Conservation (phyloP, 2,113 vertebrate genomes). For the Protomyctophum bolini region DNA sequence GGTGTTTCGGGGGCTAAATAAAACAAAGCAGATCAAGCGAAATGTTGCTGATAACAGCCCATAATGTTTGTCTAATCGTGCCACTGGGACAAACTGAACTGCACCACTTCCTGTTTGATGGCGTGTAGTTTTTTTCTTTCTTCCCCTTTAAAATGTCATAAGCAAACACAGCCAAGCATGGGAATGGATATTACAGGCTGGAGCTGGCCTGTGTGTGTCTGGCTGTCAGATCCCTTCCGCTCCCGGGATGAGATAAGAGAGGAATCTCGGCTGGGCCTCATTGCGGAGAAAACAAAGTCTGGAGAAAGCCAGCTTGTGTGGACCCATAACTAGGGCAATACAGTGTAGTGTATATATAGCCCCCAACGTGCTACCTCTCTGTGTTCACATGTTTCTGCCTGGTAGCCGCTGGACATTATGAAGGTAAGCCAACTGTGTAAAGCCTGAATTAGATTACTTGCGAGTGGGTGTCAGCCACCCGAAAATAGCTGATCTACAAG, state of each 20-base stretch:
- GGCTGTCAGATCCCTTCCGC: slow-evolving; percentile 35
- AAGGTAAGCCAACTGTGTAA: neutral
- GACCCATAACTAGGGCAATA: slow-evolving; percentile 17
- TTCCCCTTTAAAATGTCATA: neutral
- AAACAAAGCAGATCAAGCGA: neutral
- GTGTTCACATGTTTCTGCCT: slow-evolving; percentile 5
- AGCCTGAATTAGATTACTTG: neutral
- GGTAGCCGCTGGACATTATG: neutral
- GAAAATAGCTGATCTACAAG: too few species aligned
- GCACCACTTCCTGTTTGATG: slow-evolving; percentile 39
- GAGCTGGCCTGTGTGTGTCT: slow-evolving; percentile 17
- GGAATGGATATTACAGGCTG: slow-evolving; percentile 16
- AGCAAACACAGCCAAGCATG: slow-evolving; percentile 1
- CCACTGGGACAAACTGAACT: slow-evolving; percentile 12
- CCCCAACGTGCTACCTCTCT: neutral
- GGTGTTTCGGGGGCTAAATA: neutral
- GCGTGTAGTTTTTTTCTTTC: neutral
- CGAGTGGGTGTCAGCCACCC: too few species aligned
- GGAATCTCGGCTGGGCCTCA: slow-evolving; percentile 35
- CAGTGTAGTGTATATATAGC: neutral
- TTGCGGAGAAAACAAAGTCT: neutral
- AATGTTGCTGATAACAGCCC: slow-evolving; percentile 19
- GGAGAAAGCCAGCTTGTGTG: slow-evolving; percentile 17
- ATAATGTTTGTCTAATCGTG: slow-evolving; percentile 4
- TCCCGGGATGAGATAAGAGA: slow-evolving; percentile 40